These are phyloP conservation scores for Drosophila anceps DNA, from an alignment of 2,888 invertebrate species.

Conservation along the genomic window DNA sequence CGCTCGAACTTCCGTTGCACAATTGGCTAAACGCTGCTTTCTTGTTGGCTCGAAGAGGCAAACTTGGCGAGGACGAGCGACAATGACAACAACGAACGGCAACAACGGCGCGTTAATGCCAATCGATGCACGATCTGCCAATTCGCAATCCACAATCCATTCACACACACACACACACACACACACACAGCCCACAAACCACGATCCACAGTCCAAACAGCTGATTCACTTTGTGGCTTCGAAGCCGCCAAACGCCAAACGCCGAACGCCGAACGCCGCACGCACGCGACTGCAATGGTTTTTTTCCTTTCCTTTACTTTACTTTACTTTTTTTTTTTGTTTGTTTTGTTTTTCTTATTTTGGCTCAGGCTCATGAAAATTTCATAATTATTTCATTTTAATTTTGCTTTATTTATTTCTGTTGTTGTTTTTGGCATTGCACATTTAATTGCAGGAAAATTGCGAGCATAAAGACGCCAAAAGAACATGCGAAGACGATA, in stretches of 20 bases:
- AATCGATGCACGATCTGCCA: conserved; percentile 27
- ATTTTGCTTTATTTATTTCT: conserved; percentile 17
- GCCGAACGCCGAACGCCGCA: conserved; percentile 25
- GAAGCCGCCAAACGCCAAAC: conserved; percentile 20
- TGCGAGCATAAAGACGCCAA: conserved; percentile 41
- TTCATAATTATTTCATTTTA: conserved; percentile 41
- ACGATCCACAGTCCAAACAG: conserved; percentile 23
- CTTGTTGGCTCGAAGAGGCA: conserved; percentile 46
- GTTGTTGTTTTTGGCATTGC: conserved; percentile 33
- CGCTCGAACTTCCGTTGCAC: conserved; percentile 79
- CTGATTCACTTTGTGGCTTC: conserved; percentile 11
- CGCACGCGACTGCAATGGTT: conserved; percentile 39
- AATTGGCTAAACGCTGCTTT: conserved; percentile 59
- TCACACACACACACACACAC: no score
- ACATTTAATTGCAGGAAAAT: conserved; percentile 72
- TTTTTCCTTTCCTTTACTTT: no score
- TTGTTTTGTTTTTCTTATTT: conserved; percentile 3
- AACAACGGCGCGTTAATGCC: not conserved
- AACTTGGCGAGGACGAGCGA: conserved; percentile 56
- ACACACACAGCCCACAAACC: conserved; percentile 2
- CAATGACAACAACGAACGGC: conserved; percentile 7
- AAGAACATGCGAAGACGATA: conserved; percentile 52
- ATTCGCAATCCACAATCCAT: conserved; percentile 9
- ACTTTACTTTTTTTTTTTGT: conserved; percentile 22
- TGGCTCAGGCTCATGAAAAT: conserved; percentile 36